Evolutionary conservation across 1,140 invertebrate genomes (phyloP).

Genomic region (Acromyrmex heyeri): DNA sequence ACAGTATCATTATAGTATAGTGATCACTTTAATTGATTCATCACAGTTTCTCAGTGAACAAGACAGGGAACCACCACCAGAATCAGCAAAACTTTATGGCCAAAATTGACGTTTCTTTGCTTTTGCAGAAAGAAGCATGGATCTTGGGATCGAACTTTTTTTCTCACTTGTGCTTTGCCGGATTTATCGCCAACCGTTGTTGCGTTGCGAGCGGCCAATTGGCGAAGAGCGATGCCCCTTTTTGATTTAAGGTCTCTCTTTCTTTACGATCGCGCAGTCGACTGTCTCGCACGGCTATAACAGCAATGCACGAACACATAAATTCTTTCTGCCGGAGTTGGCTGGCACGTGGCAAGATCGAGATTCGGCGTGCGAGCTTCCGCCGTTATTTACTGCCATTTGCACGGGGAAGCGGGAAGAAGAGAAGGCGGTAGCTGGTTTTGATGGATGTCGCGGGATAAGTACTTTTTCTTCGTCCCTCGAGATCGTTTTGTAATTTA

Average conservation of each 20-base stretch:
- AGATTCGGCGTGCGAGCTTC: slow-evolving; percentile 64
- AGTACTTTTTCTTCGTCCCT: slow-evolving; percentile 56
- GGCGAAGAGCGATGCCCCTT: slow-evolving; percentile 62
- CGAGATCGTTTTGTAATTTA: slow-evolving; percentile 56
- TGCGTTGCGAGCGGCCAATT: slow-evolving; percentile 71
- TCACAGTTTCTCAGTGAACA: not conserved
- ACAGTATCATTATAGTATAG: not conserved
- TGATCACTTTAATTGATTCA: not conserved
- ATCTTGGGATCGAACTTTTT: slow-evolving; percentile 24
- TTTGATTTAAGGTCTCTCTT: slow-evolving; percentile 71
- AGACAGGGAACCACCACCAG: not conserved
- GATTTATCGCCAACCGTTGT: slow-evolving; percentile 68
- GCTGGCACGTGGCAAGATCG: slow-evolving; percentile 69
- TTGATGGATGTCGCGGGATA: slow-evolving; percentile 57
- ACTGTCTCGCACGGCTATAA: slow-evolving; percentile 61
- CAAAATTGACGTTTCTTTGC: slow-evolving; percentile 27
- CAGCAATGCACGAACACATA: slow-evolving; percentile 63
- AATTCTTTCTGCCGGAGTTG: slow-evolving; percentile 60
- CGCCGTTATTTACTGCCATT: slow-evolving; percentile 62
- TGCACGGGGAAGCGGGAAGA: slow-evolving; percentile 22
- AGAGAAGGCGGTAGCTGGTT: not conserved
- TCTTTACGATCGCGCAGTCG: slow-evolving; percentile 66
- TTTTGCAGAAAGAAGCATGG: not conserved
- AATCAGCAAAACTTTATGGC: not conserved
- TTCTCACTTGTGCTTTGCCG: slow-evolving; percentile 14